Evolutionary conservation across 2,113 vertebrate genomes (phyloP), one percentile per base, ranked within the genome.

Genomic region (Shinisaurus crocodilurus): DNA sequence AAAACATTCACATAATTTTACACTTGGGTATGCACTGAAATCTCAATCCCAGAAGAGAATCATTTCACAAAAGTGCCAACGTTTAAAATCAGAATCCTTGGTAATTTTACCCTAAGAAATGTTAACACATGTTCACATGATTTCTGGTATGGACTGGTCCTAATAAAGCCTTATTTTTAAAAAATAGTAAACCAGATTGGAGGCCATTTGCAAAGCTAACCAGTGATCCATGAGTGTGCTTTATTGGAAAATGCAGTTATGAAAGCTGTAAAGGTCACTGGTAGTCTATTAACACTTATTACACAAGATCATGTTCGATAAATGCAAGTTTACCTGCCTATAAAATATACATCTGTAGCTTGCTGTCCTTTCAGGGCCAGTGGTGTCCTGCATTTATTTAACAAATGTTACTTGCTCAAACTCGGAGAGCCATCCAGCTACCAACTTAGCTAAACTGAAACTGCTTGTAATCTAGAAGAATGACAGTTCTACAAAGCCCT

Each of bases 1-100:
- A 95, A 96, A 98, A 97, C 96, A 96, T 97, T 97, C 97, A 98
- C 95, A 97, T 97, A 95, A 97, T 97, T 97, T 97, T 95, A 98
- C 96, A 97, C 89, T 70, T 93, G 96, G 96, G 95, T 90, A 95
- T 92, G 97, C 94, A 97, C 48, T 91, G 93, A 96, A 96, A 95
- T 96, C 93, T 96, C 96, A 94, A 91, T 96, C 95, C 94, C 92
- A 94, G 95, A 96, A 94, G 70, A 94, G 86, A 96, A 95, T 95
- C 92, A 93, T 92, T 91, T 85, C 96, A 95, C 91, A 93, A 96
- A 97, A 97, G 97, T 97, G 97, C 97, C 95, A 95, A 97, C 96
- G 94, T 93, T 90, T 97, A 97, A 96, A 94, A 96, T 96, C 94
- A 96, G 96, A 97, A 95, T 95, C 95, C 96, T 96, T 93, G 95